These are phyloP conservation scores for Porites lutea DNA, from an alignment of 64 coral and sea anemone genomes.

Conservation along the genomic window DNA sequence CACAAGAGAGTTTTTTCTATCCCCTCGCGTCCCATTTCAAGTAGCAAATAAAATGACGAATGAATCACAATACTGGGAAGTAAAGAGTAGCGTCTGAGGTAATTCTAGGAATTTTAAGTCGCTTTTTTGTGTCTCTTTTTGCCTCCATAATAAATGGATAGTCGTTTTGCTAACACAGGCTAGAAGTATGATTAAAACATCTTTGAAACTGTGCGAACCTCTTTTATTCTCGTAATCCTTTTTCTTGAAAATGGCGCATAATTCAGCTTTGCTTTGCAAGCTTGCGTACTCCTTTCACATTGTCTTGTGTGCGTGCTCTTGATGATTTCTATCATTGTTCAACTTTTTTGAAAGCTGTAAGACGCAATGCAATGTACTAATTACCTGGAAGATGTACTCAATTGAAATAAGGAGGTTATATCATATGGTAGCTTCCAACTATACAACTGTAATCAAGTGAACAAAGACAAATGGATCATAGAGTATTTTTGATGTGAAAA, in stretches of 20 bases:
- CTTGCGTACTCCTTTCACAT: not conserved
- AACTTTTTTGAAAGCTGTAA: not conserved
- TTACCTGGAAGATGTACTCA: not conserved
- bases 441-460: not conserved
- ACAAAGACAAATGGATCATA: slow-evolving; percentile 4
- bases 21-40: no score
- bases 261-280: not conserved
- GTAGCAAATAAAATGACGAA: no score
- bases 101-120: no score
- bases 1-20: no score
- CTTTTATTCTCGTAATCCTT: not conserved
- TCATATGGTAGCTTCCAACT: slow-evolving; percentile 24
- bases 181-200: no score
- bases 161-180: no score
- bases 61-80: no score
- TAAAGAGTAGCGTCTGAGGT: no score
- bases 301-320: not conserved
- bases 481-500: slow-evolving; percentile 63
- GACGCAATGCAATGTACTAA: not conserved
- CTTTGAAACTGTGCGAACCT: no score
- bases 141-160: no score
- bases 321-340: not conserved
- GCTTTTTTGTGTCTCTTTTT: no score
- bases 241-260: slow-evolving; percentile 21
- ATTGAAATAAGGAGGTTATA: not conserved